phyloP scores from a whole-genome alignment of 2,888 invertebrate species.

The Hemistola chrysoprasaria region DNA sequence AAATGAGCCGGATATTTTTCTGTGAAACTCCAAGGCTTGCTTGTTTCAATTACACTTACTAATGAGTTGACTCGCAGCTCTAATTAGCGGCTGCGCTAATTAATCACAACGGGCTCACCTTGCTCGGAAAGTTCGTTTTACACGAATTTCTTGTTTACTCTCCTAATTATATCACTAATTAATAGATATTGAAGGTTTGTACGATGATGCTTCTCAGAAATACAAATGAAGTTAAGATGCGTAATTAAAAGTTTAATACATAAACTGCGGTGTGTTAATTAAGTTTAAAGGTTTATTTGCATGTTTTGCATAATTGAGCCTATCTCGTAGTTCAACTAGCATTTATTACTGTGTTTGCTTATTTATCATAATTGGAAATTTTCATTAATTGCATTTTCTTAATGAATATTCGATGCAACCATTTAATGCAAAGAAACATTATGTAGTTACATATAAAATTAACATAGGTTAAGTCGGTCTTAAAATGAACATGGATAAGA shows the following conservation, averaged over 20 bases:
- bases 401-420: too few species aligned
- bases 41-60: constrained; percentile 73
- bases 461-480: too few species aligned
- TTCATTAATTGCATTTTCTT: too few species aligned
- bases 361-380: too few species aligned
- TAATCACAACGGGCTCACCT: constrained; percentile 67
- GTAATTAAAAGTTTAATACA: constrained; percentile 17
- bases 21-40: constrained; percentile 60
- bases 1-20: constrained; percentile 60
- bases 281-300: neutral
- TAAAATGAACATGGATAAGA: too few species aligned
- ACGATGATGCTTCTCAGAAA: constrained; percentile 15
- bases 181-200: constrained; percentile 34
- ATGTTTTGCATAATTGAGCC: neutral
- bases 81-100: constrained; percentile 77
- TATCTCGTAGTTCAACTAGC: too few species aligned
- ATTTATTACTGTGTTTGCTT: too few species aligned
- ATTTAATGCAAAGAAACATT: too few species aligned
- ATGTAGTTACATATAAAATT: too few species aligned
- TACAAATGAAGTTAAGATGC: constrained; percentile 15
- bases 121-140: constrained; percentile 57
- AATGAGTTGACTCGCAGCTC: constrained; percentile 72
- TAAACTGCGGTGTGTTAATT: constrained; percentile 1
- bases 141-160: constrained; percentile 55
- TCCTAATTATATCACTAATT: constrained; percentile 42